Evolutionary conservation across 2,797 vertebrate species (phyloP), one percentile per base, ranked within the genome.

Genomic region (Okamejei kenojei): DNA sequence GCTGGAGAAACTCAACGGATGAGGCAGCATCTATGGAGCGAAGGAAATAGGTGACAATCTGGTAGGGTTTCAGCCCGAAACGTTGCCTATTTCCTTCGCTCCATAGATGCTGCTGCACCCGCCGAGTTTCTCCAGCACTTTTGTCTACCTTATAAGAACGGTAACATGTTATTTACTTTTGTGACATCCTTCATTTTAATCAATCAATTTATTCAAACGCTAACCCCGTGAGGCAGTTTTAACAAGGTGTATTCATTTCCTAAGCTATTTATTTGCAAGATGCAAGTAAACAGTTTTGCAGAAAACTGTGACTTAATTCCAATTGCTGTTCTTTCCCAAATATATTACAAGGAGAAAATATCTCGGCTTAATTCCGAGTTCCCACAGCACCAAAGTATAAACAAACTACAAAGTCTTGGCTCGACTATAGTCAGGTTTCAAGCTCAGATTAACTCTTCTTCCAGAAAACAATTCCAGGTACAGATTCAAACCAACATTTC

Each of bases 401-500:
- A 88, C 63, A 88, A 68, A 10, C n/a, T 68, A n/a, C 1, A 19
- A 54, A 88, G n/a, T 2, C 2, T 32, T 68, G 63, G 63, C n/a
- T 68, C 11, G n/a, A 88, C 35, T 68, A 68, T n/a, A 88, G 63
- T 35, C 84, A 68, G n/a, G 63, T 68, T 88, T 65, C 32, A 32
- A n/a, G 63, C n/a, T 88, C 61, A 35, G 84, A 88, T 86, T 63
- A 13, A 63, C 7, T n/a, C 29, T 63, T 17, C n/a, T n/a, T 15
- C 13, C 82, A 63, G 58, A 29, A 32, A 61, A 63, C 29, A 19
- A 13, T 54, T 54, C 45, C 45, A 32, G 58, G 54, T 86, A 17
- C 58, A 58, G 26, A 63, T 88, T 88, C 63, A 88, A 88, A 61
- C 54, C 26, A 61, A 68, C n/a, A 61, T 88, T 88, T 88, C 63